Evolutionary conservation across 2,113 vertebrate species (phyloP), one percentile per base, ranked within the genome.

Genomic region (Cervus canadensis): DNA sequence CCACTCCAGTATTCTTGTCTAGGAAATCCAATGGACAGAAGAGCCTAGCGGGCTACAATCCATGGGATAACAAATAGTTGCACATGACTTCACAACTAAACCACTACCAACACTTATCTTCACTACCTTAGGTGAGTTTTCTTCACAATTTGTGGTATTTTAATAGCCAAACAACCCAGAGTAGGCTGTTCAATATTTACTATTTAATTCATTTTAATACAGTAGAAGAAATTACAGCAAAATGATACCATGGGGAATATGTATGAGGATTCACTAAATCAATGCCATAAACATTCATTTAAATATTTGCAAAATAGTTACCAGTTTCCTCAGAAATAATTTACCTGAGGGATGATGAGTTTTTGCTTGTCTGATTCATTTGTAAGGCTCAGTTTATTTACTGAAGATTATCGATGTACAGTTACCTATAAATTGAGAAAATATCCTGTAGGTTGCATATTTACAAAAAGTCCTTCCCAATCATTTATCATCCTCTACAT

Each of bases 401-500:
- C 93, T 94, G 52, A 89, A 60, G 90, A 94, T 94, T 97, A 96
- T 91, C 1, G 62, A 94, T 43, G 67, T 40, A 71, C 91, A 87
- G 62, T 98, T 94, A 83, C 92, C 85, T 78, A 48, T 88, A 98
- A 97, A 94, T 93, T 97, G 90, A 97, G 83, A 95, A 91, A 91
- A 92, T 97, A 93, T 97, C 79, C 64, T 97, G 50, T 84, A 98
- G 71, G 48, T 67, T 87, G 43, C 85, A 95, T 17, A 95, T 92
- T 98, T 96, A 98, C 23, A 1, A 96, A 97, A 93, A 87, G 62
- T 95, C 82, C 17, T 81, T 92, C 54, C 6, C 2, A 23, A 3
- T 85, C 96, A 95, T 83, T 94, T 91, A 59, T 95, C 82, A 95
- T 95, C 76, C 87, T 87, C 91, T 92, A 52, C 91, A 94, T 16